Conservation (phyloP, 2,113 vertebrate genomes). For the Tragelaphus scriptus region DNA sequence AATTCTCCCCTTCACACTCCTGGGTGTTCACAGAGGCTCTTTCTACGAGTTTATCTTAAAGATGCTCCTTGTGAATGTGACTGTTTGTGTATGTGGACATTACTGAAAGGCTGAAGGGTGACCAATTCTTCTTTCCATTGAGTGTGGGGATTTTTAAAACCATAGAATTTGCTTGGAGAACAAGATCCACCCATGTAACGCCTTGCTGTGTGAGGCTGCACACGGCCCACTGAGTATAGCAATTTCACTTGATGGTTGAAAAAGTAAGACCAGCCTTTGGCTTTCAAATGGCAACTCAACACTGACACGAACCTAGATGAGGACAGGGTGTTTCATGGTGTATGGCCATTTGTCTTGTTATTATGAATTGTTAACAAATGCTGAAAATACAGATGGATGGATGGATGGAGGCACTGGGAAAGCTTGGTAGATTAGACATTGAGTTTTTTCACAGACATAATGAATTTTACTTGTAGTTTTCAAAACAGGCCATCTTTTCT, state of each 20-base stretch:
- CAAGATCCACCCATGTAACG: fast-evolving
- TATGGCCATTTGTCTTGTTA: background rate
- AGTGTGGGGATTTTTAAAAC: background rate
- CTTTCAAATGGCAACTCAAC: fast-evolving
- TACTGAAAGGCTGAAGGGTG: background rate
- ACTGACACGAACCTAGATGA: fast-evolving
- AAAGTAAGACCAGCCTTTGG: background rate
- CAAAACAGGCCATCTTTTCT: background rate
- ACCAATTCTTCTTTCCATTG: background rate
- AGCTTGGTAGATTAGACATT: background rate
- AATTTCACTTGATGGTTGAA: fast-evolving
- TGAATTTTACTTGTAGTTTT: background rate
- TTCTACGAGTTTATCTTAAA: background rate
- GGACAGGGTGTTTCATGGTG: background rate
- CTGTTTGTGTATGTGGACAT: background rate
- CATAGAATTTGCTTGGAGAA: background rate
- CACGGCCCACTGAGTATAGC: fast-evolving
- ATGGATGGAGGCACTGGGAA: background rate
- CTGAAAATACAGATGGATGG: background rate
- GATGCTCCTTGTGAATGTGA: too few relatives aligned
- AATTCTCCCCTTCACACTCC: fast-evolving
- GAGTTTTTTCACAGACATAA: background rate
- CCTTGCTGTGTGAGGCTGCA: fast-evolving
- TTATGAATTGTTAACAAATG: background rate
- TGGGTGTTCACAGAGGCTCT: background rate